Percentiles rank a stretch among this genome's conserved stretches.
phyloP scores from a whole-genome alignment of 2,113 vertebrate species.

The Daboia siamensis region DNA sequence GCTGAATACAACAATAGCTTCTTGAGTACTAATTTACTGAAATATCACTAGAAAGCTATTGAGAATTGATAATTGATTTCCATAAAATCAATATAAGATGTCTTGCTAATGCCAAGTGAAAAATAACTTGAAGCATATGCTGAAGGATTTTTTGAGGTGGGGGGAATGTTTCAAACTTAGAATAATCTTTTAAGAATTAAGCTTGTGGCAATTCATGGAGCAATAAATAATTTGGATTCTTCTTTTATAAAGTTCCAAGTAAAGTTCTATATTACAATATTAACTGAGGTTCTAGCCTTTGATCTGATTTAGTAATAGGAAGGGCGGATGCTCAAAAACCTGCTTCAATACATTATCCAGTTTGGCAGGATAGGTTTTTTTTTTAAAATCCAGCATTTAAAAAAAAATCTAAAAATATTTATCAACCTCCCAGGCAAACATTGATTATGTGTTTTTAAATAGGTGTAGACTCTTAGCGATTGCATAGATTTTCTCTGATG shows the following conservation, averaged over 20 bases:
- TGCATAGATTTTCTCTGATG: neutral
- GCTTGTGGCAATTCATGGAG: neutral
- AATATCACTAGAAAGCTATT: neutral
- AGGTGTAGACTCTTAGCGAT: neutral
- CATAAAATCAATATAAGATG: neutral
- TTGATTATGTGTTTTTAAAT: neutral
- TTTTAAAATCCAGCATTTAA: neutral
- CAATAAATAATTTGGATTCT: neutral
- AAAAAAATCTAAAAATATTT: neutral
- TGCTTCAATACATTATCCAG: neutral
- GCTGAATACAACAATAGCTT: neutral
- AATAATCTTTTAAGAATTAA: neutral
- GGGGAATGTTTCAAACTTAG: neutral
- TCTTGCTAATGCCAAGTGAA: neutral
- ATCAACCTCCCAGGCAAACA: neutral
- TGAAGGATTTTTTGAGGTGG: neutral
- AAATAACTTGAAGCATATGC: neutral
- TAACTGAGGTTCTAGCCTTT: neutral
- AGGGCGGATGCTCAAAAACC: neutral
- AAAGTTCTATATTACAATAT: neutral
- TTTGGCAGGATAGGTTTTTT: neutral
- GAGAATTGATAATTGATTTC: neutral
- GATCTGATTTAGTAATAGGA: neutral
- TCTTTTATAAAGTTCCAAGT: neutral
- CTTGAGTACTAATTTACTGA: neutral